phyloP scores from a whole-genome alignment of 2,888 invertebrate genomes.

The Epiperipatus broadwayi region DNA sequence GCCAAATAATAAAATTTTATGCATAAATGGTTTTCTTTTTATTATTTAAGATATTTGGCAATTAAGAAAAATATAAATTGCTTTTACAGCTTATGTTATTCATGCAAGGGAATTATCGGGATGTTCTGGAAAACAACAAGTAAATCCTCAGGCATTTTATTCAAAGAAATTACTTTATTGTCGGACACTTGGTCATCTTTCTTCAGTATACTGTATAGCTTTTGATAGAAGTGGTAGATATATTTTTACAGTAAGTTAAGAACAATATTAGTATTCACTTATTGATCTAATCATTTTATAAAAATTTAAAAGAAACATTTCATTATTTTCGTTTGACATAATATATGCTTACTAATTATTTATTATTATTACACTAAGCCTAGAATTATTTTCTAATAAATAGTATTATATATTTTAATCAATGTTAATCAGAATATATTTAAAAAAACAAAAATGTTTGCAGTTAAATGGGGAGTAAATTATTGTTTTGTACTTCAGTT shows the following conservation, averaged over 20 bases:
- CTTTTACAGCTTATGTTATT: constrained; percentile 27
- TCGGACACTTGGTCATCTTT: constrained; percentile 75
- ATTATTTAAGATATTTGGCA: no score
- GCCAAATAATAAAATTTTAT: no score
- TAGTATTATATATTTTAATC: background rate
- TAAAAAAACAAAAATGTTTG: no score
- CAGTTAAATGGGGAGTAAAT: no score
- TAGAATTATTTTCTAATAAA: constrained; percentile 6
- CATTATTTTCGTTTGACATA: background rate
- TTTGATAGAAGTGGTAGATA: constrained; percentile 81
- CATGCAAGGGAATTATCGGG: constrained; percentile 48
- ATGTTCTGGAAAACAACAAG: constrained; percentile 37
- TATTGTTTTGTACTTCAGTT: no score
- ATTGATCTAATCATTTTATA: constrained; percentile 10
- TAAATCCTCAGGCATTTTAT: constrained; percentile 43
- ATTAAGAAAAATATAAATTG: no score
- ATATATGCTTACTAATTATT: background rate
- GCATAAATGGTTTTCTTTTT: no score
- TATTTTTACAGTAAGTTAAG: constrained; percentile 56
- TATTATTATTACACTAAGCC: constrained; percentile 10
- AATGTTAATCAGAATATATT: no score
- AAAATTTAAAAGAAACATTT: no score
- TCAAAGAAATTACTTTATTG: constrained; percentile 48
- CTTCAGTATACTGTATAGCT: constrained; percentile 88
- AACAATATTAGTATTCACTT: background rate